Evolutionary conservation across 2,797 vertebrate species (phyloP).

Genomic region (Smutsia gigantea): DNA sequence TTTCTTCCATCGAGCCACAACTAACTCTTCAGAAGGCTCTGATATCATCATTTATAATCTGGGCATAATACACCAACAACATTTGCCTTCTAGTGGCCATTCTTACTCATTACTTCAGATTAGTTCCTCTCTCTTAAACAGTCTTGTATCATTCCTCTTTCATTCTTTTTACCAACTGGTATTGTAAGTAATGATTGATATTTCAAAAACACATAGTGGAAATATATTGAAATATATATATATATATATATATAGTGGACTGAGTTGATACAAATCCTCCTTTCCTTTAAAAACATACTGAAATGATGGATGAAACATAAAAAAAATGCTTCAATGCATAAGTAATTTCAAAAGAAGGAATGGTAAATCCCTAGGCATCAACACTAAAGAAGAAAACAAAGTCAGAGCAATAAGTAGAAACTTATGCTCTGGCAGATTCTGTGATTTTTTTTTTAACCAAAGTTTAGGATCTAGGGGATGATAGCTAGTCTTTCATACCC

Average conservation of each 20-base stretch:
- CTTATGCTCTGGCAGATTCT: neutral
- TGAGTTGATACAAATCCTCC: neutral
- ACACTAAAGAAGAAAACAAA: neutral
- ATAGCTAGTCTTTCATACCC: neutral
- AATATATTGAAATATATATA: neutral
- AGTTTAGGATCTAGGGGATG: neutral
- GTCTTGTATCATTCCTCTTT: neutral
- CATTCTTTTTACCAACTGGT: neutral
- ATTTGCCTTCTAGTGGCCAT: neutral
- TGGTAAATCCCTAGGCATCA: neutral
- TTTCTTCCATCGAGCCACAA: neutral
- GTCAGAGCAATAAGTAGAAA: neutral
- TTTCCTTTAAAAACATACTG: neutral
- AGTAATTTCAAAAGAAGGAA: neutral
- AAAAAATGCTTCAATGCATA: neutral
- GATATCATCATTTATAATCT: neutral
- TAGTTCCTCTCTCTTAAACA: neutral
- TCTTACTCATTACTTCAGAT: neutral
- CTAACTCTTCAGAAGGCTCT: neutral
- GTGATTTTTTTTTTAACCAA: neutral
- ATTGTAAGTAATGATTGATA: constrained; percentile 14
- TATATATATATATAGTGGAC: neutral
- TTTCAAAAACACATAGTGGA: neutral
- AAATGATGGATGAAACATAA: neutral
- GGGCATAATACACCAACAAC: neutral